phyloP scores from a whole-genome alignment of 2,113 vertebrate species.

The Regulus satrapa region DNA sequence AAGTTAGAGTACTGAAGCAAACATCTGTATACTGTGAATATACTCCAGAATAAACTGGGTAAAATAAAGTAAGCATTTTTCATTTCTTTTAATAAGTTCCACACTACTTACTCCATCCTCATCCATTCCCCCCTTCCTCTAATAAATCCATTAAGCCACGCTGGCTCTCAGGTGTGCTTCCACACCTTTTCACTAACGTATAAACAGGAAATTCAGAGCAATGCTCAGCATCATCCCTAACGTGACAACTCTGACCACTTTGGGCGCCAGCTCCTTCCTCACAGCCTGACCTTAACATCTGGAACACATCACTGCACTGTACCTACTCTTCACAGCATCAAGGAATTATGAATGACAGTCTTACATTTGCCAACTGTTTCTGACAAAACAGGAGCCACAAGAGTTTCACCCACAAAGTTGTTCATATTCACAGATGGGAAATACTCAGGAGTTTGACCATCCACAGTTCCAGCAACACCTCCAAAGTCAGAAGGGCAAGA shows the following conservation, averaged over 20 bases:
- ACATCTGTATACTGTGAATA: background rate
- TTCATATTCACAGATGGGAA: background rate
- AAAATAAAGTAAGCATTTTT: background rate
- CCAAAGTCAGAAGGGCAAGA: background rate
- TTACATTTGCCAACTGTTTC: background rate
- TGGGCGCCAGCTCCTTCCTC: background rate
- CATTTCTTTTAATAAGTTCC: background rate
- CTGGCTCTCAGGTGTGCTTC: background rate
- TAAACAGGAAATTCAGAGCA: background rate
- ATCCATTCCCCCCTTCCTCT: background rate
- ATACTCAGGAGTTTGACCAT: background rate
- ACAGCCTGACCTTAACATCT: background rate
- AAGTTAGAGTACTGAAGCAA: background rate
- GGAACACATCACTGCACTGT: background rate
- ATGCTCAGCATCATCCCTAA: background rate
- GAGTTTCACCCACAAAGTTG: background rate
- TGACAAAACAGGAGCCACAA: background rate
- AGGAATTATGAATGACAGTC: background rate
- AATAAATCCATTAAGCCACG: background rate
- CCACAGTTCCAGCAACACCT: background rate
- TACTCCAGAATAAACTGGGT: background rate
- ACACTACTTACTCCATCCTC: background rate
- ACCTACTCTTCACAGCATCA: background rate
- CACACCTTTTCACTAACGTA: background rate
- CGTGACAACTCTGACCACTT: background rate